phyloP scores from a whole-genome alignment of 2,888 invertebrate genomes.

The Electrophaes corylata region DNA sequence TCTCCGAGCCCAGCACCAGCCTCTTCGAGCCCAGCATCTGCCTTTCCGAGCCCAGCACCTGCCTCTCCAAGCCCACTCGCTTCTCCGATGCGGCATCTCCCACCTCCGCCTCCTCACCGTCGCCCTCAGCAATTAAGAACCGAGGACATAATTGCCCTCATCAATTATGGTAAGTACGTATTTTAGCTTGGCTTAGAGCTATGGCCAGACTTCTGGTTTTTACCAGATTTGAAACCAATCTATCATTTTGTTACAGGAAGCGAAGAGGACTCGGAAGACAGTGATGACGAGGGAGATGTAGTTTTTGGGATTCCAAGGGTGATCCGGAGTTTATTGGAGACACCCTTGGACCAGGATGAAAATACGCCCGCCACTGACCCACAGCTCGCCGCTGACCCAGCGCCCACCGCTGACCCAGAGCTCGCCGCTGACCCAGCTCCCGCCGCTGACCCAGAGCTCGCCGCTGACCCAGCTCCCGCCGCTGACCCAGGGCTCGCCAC shows the following conservation, averaged over 20 bases:
- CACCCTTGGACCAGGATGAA: conserved; percentile 20
- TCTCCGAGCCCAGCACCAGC: not conserved
- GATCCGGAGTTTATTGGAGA: conserved; percentile 7
- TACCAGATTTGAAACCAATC: no score
- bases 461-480: not conserved
- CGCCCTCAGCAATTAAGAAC: conserved; percentile 8
- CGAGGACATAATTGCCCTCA: conserved; percentile 1
- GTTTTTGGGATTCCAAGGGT: conserved; percentile 15
- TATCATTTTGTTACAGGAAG: conserved; percentile 20
- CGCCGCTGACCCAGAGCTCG: no score
- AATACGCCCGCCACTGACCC: no score
- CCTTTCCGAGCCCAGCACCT: no score
- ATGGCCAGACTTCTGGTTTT: conserved; percentile 16
- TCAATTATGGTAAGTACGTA: no score
- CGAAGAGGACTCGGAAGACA: conserved; percentile 15
- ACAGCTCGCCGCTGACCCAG: no score
- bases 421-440: no score
- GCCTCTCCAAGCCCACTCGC: no score
- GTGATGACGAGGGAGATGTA: conserved; percentile 6
- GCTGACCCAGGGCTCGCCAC: conserved; percentile 5
- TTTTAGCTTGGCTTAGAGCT: conserved; percentile 12
- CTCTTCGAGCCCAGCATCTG: conserved; percentile 9
- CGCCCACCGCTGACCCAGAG: no score
- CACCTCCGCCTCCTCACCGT: conserved; percentile 6
- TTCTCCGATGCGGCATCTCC: not conserved